A percentile compares a stretch with the other conserved stretches of the same genome.
Conservation (phyloP, 2,888 invertebrate species). For the Julus scanicus region DNA sequence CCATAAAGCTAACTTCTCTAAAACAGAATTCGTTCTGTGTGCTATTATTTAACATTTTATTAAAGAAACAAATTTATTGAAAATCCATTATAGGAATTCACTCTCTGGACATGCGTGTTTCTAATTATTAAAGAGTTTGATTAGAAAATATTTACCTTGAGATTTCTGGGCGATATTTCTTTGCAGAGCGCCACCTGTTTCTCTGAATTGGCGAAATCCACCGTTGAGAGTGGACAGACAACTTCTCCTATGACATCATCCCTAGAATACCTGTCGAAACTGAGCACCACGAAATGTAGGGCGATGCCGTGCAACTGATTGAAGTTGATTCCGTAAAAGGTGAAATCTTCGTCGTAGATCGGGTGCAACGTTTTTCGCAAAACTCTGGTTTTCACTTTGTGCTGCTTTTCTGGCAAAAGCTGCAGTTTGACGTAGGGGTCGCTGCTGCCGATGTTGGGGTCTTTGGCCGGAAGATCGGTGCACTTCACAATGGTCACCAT, state of each 20-base stretch:
- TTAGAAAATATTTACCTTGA: constrained; percentile 76
- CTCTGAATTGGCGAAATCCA: constrained; percentile 71
- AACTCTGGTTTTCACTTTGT: constrained; percentile 96
- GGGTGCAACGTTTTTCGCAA: constrained; percentile 96
- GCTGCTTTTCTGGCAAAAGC: constrained; percentile 95
- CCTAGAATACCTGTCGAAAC: constrained; percentile 96
- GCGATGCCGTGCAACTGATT: constrained; percentile 90
- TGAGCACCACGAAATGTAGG: constrained; percentile 87
- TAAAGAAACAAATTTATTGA: too few species aligned
- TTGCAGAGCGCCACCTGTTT: constrained; percentile 68
- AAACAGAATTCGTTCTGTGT: too few species aligned
- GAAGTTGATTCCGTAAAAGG: constrained; percentile 92
- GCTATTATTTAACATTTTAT: too few species aligned
- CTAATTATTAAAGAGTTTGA: background rate
- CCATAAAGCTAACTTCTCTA: too few species aligned
- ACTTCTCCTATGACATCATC: constrained; percentile 99
- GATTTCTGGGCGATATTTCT: constrained; percentile 91
- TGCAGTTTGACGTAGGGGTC: constrained; percentile 99
- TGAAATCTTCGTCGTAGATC: constrained; percentile 98
- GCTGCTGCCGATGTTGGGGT: constrained; percentile 81
- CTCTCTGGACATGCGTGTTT: too few species aligned
- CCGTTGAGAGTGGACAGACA: constrained; percentile 73
- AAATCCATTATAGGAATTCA: too few species aligned
- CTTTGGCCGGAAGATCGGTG: constrained; percentile 86
- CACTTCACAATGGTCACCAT: constrained; percentile 93